Evolutionary conservation across 2,888 invertebrate species (phyloP).

Genomic region (Lycia hirtaria): DNA sequence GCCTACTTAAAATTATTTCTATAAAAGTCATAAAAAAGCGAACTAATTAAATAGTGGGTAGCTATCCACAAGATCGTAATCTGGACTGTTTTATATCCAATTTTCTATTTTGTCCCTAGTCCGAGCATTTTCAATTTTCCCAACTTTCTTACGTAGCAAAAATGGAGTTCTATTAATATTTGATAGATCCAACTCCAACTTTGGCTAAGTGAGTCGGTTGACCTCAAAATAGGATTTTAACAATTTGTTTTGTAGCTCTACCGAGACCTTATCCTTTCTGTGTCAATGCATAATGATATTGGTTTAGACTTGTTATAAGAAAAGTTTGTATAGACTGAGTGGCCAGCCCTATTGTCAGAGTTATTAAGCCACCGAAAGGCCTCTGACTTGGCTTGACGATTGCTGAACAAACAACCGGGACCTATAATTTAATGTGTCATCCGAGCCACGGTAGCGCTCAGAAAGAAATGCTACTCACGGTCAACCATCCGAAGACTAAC

Average conservation of each 20-base stretch:
- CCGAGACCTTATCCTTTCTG: conserved; percentile 13
- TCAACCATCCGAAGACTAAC: too few relatives aligned
- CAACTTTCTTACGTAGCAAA: background rate
- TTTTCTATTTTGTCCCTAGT: background rate
- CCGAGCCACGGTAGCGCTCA: too few relatives aligned
- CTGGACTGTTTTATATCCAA: background rate
- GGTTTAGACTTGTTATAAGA: conserved; percentile 7
- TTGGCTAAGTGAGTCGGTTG: conserved; percentile 4
- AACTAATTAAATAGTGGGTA: too few relatives aligned
- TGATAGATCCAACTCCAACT: conserved; percentile 2
- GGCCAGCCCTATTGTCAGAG: too few relatives aligned
- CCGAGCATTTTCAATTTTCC: background rate
- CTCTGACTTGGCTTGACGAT: too few relatives aligned
- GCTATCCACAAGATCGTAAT: too few relatives aligned
- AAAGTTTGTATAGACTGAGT: too few relatives aligned
- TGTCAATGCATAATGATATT: conserved; percentile 25
- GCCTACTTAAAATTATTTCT: background rate
- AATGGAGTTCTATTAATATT: conserved; percentile 5
- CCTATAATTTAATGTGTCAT: too few relatives aligned
- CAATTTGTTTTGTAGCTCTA: conserved; percentile 22
- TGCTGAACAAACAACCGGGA: too few relatives aligned
- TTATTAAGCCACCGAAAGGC: too few relatives aligned
- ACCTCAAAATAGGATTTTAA: conserved; percentile 15
- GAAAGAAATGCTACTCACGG: too few relatives aligned
- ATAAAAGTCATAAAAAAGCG: too few relatives aligned